phyloP scores from a whole-genome alignment of 2,797 vertebrate species.

The Xenops minutus region DNA sequence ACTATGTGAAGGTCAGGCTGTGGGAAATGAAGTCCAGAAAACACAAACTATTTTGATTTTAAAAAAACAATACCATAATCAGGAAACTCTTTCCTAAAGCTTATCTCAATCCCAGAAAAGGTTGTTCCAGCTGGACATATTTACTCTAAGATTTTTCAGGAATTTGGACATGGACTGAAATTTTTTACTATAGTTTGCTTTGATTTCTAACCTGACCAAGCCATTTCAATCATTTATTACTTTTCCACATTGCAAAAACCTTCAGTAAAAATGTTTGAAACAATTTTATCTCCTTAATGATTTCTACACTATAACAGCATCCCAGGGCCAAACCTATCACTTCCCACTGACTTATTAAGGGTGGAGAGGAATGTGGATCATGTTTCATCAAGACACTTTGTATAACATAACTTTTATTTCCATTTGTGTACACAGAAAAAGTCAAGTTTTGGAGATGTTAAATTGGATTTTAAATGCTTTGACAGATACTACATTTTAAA shows the following conservation, averaged over 20 bases:
- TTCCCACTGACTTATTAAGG: constrained; percentile 46
- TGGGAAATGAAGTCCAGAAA: background rate
- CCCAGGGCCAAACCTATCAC: constrained; percentile 39
- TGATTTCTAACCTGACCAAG: background rate
- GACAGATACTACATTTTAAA: constrained; percentile 58
- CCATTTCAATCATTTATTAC: constrained; percentile 48
- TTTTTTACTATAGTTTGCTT: background rate
- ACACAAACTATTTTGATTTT: background rate
- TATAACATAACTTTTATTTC: constrained; percentile 52
- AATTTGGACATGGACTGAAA: background rate
- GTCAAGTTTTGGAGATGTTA: constrained; percentile 50
- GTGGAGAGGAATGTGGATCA: background rate
- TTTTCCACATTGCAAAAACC: constrained; percentile 40
- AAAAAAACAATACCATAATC: background rate
- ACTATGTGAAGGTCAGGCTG: background rate
- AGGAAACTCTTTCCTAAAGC: background rate
- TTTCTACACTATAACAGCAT: constrained; percentile 19
- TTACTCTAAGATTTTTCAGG: background rate
- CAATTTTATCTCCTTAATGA: constrained; percentile 50
- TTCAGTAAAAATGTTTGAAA: constrained; percentile 35
- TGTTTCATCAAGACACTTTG: constrained; percentile 62
- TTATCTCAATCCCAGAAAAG: background rate
- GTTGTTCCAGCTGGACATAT: background rate
- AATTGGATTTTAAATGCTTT: constrained; percentile 61
- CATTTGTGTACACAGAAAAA: constrained; percentile 35